Conservation (phyloP, 2,113 vertebrate species). For the Strix uralensis region DNA sequence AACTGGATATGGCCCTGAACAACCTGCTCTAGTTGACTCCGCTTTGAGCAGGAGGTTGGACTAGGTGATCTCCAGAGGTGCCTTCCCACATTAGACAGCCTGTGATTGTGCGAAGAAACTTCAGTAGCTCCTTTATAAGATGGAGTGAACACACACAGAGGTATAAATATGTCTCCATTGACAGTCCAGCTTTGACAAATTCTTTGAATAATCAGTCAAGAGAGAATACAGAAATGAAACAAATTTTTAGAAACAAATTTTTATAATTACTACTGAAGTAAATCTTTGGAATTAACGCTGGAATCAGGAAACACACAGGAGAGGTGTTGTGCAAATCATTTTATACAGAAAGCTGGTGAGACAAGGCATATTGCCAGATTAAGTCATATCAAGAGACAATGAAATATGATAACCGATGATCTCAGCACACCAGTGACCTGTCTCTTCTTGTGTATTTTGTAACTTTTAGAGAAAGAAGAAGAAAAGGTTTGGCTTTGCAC, state of each 20-base stretch:
- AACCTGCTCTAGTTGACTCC: not conserved
- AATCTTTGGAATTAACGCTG: not conserved
- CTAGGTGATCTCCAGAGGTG: not conserved
- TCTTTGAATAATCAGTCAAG: not conserved
- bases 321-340: not conserved
- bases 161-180: not conserved
- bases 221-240: not conserved
- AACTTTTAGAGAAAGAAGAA: not conserved
- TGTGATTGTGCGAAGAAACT: not conserved
- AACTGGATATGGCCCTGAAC: not conserved
- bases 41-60: not conserved
- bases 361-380: not conserved
- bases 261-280: not conserved
- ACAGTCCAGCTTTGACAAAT: not conserved
- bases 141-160: not conserved
- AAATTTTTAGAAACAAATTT: not conserved
- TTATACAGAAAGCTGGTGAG: not conserved
- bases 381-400: not conserved
- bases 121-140: not conserved
- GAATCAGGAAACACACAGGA: not conserved
- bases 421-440: not conserved
- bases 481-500: not conserved
- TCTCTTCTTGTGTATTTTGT: not conserved
- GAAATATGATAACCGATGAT: not conserved
- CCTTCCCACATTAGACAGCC: not conserved